Evolutionary conservation across 2,113 vertebrate genomes (phyloP).

Genomic region (Stegastes partitus): DNA sequence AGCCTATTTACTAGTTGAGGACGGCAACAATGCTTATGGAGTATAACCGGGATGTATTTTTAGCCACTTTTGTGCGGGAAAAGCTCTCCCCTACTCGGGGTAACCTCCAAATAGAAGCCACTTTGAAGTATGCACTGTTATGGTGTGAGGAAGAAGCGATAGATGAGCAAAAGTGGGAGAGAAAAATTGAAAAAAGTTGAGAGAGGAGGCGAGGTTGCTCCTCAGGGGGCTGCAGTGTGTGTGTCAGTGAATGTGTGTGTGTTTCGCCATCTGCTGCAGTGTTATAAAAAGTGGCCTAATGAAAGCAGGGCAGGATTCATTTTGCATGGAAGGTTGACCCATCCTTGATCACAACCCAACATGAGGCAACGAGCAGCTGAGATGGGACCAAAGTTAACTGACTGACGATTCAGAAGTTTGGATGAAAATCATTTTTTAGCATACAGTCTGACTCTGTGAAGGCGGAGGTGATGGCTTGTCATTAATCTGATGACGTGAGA

Average conservation of each 20-base stretch:
- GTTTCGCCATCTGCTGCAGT: constrained; percentile 75
- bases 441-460: neutral
- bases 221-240: constrained; percentile 60
- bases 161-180: constrained; percentile 54
- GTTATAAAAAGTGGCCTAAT: constrained; percentile 68
- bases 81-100: constrained; percentile 22
- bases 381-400: constrained; percentile 37
- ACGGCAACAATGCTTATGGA: constrained; percentile 54
- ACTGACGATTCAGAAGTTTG: constrained; percentile 24
- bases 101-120: constrained; percentile 48
- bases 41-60: constrained; percentile 60
- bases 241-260: constrained; percentile 43
- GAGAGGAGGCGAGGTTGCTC: constrained; percentile 66
- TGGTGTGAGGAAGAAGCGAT: constrained; percentile 28
- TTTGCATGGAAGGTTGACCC: constrained; percentile 64
- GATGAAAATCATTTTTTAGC: neutral
- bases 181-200: constrained; percentile 66
- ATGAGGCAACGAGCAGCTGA: constrained; percentile 41
- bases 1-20: constrained; percentile 32
- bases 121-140: constrained; percentile 57
- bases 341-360: constrained; percentile 49
- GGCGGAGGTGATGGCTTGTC: too few species aligned
- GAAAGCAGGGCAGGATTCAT: constrained; percentile 72
- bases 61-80: constrained; percentile 3
- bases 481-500: too few species aligned